phyloP scores from a whole-genome alignment of 1,140 invertebrate genomes.

The Campoletis sonorensis region DNA sequence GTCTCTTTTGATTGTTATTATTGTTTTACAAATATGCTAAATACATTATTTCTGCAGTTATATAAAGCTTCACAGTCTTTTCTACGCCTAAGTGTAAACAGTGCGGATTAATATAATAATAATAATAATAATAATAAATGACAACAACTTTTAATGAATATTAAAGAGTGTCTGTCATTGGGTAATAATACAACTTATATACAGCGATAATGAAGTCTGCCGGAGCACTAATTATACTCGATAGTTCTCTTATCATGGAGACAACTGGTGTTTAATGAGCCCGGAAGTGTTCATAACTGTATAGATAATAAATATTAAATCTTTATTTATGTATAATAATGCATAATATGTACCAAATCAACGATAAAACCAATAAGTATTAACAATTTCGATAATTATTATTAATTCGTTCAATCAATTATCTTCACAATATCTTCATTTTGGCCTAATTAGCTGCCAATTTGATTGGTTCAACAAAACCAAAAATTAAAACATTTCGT shows the following conservation, averaged over 20 bases:
- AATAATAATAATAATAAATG: too few relatives aligned
- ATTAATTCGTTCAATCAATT: constrained; percentile 35
- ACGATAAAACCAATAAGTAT: constrained; percentile 61
- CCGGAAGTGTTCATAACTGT: constrained; percentile 49
- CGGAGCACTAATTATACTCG: constrained; percentile 10
- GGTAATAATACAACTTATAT: constrained; percentile 29
- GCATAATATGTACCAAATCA: constrained; percentile 59
- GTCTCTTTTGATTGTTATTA: constrained; percentile 40
- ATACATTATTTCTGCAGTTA: constrained; percentile 40
- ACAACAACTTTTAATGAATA: too few relatives aligned
- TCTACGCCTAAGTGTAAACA: constrained; percentile 27
- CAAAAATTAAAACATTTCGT: neutral
- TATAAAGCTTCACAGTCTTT: constrained; percentile 42
- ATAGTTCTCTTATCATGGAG: constrained; percentile 9
- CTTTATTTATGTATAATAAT: constrained; percentile 63
- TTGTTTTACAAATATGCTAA: constrained; percentile 43
- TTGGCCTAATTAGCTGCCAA: constrained; percentile 46
- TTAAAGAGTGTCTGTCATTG: neutral
- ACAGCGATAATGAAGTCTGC: constrained; percentile 26
- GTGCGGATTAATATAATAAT: neutral
- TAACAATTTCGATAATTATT: constrained; percentile 57
- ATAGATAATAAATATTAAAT: constrained; percentile 68
- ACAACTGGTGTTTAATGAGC: constrained; percentile 17
- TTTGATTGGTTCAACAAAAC: constrained; percentile 7
- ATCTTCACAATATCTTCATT: constrained; percentile 13